Evolutionary conservation across 92 coral and sea anemone species (phyloP), one percentile per base, ranked within the genome.

Genomic region (Parazoanthus swiftii): DNA sequence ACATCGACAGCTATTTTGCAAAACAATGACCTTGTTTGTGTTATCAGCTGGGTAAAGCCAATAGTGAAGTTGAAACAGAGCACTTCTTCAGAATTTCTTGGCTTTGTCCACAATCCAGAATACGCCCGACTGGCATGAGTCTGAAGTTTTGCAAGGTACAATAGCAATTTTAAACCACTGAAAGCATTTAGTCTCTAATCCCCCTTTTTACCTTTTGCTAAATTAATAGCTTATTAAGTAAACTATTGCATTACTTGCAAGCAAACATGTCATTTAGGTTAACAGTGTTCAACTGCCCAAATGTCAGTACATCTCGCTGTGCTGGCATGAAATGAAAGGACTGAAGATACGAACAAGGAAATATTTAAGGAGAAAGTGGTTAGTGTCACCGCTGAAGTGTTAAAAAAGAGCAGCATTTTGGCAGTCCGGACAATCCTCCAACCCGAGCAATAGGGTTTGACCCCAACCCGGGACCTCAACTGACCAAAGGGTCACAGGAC

Each of bases 171-270:
- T 6, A 83, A 70, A 11, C 6, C 25, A 43, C 26, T 68, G 25
- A 42, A 67, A 21, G 9, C 56, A 44, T 67, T 67, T 43, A 68
- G 18, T 42, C 23, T 20, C 21, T 82, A 82, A 82, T 82, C 86
- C 65, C 51, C 43, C 63, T 82, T 68, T 83, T 83, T 11, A 70
- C 70, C 56, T 29, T 83, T 70, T 15, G 26, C 65, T n/a, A 83
- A 70, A 48, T 29, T 29, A 83, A 44, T 83, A 13, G 23, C 86
- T 83, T 71, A 26, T 83, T 83, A 70, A 81, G 82, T 50, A 79
- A 79, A 79, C 82, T 46, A 16, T 59, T 59, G 29, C 29, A 39
- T 21, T 54, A 20, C 74, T 33, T 29, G 37, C 38, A 76, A 59
- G 51, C 37, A 56, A 59, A 81, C 50, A 36, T 38, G 46, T 5